Evolutionary conservation across 2,113 vertebrate species (phyloP).

Genomic region (Equus przewalskii): DNA sequence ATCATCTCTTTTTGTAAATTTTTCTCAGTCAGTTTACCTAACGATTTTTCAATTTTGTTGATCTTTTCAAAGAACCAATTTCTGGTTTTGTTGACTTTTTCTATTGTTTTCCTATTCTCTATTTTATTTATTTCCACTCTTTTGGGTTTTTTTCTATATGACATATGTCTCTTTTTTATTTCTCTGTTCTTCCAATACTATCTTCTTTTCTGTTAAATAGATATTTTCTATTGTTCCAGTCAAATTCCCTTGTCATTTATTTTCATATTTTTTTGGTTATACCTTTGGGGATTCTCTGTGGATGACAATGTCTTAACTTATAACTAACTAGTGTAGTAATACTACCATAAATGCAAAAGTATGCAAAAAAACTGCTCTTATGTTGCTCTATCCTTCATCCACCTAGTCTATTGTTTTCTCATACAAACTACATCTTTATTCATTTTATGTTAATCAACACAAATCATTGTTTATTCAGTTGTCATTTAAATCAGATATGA

Average conservation of each 20-base stretch:
- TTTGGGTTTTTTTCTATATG: background rate
- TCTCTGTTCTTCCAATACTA: background rate
- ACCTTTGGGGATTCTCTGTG: background rate
- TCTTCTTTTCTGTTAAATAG: background rate
- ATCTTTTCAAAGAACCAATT: background rate
- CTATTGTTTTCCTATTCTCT: background rate
- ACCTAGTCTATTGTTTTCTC: background rate
- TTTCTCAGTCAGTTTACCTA: background rate
- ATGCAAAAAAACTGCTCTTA: background rate
- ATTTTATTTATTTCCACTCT: background rate
- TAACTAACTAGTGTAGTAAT: background rate
- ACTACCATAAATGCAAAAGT: background rate
- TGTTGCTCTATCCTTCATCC: background rate
- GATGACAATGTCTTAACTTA: background rate
- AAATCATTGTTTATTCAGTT: background rate
- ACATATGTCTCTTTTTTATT: background rate
- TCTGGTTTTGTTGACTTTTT: background rate
- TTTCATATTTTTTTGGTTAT: background rate
- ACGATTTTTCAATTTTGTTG: background rate
- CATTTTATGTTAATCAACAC: background rate
- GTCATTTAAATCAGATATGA: background rate
- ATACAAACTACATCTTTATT: background rate
- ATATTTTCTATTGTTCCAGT: background rate
- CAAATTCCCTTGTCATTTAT: background rate
- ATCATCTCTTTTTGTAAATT: background rate